Evolutionary conservation across 2,113 vertebrate genomes (phyloP).

Genomic region (Pygoscelis adeliae): DNA sequence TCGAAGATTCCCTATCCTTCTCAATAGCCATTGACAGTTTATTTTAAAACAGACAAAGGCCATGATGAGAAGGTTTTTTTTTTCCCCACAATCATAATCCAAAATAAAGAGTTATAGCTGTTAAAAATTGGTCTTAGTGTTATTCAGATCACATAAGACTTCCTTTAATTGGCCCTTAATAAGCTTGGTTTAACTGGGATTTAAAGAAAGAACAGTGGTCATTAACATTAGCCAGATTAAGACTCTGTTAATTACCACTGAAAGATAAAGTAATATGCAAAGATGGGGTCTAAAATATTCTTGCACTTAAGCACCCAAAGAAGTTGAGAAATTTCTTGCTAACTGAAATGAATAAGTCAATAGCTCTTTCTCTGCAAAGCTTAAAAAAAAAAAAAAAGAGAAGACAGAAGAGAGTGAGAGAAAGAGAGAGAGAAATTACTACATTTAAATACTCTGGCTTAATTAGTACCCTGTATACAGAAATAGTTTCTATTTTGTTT

Average conservation of each 20-base stretch:
- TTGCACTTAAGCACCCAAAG: constrained; percentile 58
- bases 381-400: neutral
- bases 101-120: constrained; percentile 47
- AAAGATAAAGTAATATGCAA: constrained; percentile 84
- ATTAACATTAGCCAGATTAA: constrained; percentile 87
- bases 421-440: neutral
- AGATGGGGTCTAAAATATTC: constrained; percentile 74
- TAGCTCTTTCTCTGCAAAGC: neutral
- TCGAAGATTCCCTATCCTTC: neutral
- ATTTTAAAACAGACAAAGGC: constrained; percentile 32
- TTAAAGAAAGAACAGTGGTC: constrained; percentile 84
- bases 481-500: neutral
- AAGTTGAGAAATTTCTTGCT: constrained; percentile 56
- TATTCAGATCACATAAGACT: constrained; percentile 82
- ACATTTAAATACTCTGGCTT: neutral
- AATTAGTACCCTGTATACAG: neutral
- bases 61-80: neutral
- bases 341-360: constrained; percentile 50
- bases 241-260: constrained; percentile 84
- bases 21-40: neutral
- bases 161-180: constrained; percentile 85
- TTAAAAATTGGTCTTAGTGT: constrained; percentile 67
- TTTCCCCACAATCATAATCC: constrained; percentile 33
- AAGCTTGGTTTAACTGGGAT: constrained; percentile 86
- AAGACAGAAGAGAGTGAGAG: neutral